Percentiles rank a stretch among this genome's conserved stretches.
phyloP scores from a whole-genome alignment of 2,888 invertebrate genomes.

The Philereme vetulata region DNA sequence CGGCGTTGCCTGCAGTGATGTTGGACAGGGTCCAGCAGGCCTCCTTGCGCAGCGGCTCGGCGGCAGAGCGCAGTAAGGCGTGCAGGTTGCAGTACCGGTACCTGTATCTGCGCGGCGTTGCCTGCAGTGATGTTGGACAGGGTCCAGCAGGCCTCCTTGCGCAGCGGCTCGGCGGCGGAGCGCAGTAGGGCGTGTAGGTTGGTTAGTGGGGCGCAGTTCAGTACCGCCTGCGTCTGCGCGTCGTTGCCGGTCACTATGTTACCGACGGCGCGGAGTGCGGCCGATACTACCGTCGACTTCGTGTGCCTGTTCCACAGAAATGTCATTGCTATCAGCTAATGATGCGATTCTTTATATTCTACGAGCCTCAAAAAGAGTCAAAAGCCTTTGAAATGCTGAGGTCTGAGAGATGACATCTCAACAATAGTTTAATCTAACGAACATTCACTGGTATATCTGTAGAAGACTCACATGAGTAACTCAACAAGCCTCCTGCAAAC shows the following conservation, averaged over 20 bases:
- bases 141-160: constrained; percentile 99
- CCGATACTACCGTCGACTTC: constrained; percentile 93
- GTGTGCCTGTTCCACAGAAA: constrained; percentile 85
- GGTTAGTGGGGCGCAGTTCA: constrained; percentile 95
- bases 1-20: constrained; percentile 96
- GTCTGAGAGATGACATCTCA: too few relatives aligned
- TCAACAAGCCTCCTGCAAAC: constrained; percentile 92
- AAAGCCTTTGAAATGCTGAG: too few relatives aligned
- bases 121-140: constrained; percentile 98
- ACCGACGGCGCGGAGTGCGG: constrained; percentile 97
- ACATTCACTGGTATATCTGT: not conserved
- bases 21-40: constrained; percentile 99
- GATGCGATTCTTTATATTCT: too few relatives aligned
- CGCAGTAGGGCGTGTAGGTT: constrained; percentile 89
- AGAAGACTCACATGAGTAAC: constrained; percentile 76
- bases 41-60: constrained; percentile 95
- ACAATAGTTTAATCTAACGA: too few relatives aligned
- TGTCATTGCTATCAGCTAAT: too few relatives aligned
- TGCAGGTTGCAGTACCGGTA: constrained; percentile 70
- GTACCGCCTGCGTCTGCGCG: constrained; percentile 96
- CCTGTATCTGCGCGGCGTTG: constrained; percentile 96
- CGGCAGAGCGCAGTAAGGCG: constrained; percentile 86
- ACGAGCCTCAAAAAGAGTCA: too few relatives aligned
- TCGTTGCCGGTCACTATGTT: constrained; percentile 99
- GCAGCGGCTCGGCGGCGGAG: constrained; percentile 91